A percentile compares a stretch with the other conserved stretches of the same genome.
These are phyloP conservation scores for Melieria crassipennis DNA, from an alignment of 2,888 invertebrate species.

Conservation along the genomic window DNA sequence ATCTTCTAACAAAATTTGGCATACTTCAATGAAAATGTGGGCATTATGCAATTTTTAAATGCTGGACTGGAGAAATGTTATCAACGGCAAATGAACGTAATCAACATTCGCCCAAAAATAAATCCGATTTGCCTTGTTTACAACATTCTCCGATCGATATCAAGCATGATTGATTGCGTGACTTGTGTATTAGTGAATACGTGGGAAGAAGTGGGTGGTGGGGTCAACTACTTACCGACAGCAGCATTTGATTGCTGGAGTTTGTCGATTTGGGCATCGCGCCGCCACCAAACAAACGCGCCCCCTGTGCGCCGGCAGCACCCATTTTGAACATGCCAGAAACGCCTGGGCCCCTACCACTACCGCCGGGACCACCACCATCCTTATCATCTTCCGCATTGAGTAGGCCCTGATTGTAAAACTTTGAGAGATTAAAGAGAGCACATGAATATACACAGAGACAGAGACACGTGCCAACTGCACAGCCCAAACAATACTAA, in stretches of 20 bases:
- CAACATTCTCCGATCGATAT: neutral
- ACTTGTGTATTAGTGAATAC: no score
- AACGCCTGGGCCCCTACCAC: conserved; percentile 24
- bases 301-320: conserved; percentile 38
- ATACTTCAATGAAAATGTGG: no score
- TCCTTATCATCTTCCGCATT: conserved; percentile 65
- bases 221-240: conserved; percentile 68
- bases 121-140: neutral
- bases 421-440: conserved; percentile 43
- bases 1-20: no score
- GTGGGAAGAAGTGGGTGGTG: conserved; percentile 1
- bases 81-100: conserved; percentile 1
- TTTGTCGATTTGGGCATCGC: conserved; percentile 56
- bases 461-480: neutral
- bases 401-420: conserved; percentile 54
- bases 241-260: conserved; percentile 72
- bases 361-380: conserved; percentile 38
- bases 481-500: neutral
- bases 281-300: conserved; percentile 44
- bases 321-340: conserved; percentile 52
- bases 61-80: no score
- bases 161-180: no score
- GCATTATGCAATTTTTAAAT: no score
- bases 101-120: neutral
- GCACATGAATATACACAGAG: conserved; percentile 11